Evolutionary conservation across 2,888 invertebrate genomes (phyloP), one percentile per base, ranked within the genome.

Genomic region (Sphaerophoria rueppellii): DNA sequence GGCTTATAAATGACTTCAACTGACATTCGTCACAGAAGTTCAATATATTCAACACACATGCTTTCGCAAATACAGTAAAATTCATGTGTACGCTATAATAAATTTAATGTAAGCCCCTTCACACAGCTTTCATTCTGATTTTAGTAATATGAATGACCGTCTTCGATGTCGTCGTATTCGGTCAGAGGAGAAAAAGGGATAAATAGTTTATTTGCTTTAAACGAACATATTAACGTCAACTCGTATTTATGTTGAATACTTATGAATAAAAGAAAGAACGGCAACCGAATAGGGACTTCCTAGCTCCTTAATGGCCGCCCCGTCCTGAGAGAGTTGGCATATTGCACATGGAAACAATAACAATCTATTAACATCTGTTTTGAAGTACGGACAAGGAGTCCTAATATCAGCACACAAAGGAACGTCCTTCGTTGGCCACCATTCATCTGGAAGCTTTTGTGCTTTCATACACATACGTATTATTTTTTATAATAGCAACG

Each of bases 211-310:
- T 55, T 61, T 46, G 35, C 60, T 77, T 77, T 52, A 24, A 60
- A 24, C 1, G 24, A 24, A 60, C 24, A 60, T 43, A 69, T 82
- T 73, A 73, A 50, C 67, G 82, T 82, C 57, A 63, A 69, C 69
- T 73, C n/a, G 35, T 70, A 82, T 82, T 65, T 78, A 82, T 82
- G 78, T 78, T 74, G 24, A 2, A 2, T 72, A 48, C 58, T 67
- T 55, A 58, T 74, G 63, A 82, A 82, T 78, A 74, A 77, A 82
- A 63, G 57, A 82, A 73, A 52, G 74, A 50, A 43, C 50, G 69
- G 78, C 52, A 58, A 57, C 50, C 48, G 50, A 54, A 52, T 65
- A 32, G 12, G n/a, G 73, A 34, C 48, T 48, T 35, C 37, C 12
- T 12, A 24, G 34, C 12, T 11, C 12, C 24, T 6, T 24, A 40